These are phyloP conservation scores for Budorcas taxicolor DNA, from an alignment of 2,113 vertebrate species.

Conservation along the genomic window DNA sequence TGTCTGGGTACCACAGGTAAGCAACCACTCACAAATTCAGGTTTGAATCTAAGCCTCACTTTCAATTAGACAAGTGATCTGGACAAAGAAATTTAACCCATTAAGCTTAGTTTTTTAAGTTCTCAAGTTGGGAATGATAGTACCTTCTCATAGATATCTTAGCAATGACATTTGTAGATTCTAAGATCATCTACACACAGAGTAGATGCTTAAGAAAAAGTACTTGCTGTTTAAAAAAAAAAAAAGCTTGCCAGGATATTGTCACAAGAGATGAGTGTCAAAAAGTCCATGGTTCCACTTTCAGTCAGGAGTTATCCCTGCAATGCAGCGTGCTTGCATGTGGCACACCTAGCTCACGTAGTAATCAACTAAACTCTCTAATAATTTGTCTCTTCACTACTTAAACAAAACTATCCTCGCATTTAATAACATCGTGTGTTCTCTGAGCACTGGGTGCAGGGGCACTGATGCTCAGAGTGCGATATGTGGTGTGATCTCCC, in stretches of 20 bases:
- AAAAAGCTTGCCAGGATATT: background rate
- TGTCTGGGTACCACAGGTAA: background rate
- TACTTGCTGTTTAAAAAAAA: background rate
- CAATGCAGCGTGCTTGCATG: background rate
- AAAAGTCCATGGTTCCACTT: background rate
- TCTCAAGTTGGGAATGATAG: background rate
- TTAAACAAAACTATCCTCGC: background rate
- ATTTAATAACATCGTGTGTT: background rate
- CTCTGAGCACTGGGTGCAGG: background rate
- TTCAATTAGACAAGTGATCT: background rate
- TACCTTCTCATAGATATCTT: background rate
- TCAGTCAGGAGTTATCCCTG: background rate
- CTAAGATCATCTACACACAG: background rate
- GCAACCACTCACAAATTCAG: background rate
- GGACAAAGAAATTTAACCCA: background rate
- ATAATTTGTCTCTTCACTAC: background rate
- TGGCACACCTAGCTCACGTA: background rate
- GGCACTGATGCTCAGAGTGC: background rate
- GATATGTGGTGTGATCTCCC: background rate
- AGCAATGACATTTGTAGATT: background rate
- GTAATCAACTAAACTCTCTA: background rate
- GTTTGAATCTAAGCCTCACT: background rate
- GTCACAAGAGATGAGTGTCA: background rate
- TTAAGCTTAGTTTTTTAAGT: background rate
- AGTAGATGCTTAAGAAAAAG: background rate